phyloP scores from a whole-genome alignment of 2,888 invertebrate genomes.

The Pardosa pseudoannulata region DNA sequence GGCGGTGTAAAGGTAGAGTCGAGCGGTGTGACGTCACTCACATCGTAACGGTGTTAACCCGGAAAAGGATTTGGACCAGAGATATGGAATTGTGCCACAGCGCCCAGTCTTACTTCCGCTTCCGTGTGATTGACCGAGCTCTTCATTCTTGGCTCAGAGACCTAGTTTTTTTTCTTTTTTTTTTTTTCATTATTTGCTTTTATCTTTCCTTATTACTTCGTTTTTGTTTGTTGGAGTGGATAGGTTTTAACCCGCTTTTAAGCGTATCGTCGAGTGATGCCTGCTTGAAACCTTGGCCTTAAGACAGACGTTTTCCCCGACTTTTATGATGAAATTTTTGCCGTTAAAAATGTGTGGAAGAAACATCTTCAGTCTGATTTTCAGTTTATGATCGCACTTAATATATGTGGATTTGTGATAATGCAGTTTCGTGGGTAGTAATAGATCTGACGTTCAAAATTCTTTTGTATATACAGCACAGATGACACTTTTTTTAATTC shows the following conservation, averaged over 20 bases:
- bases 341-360: too few species aligned
- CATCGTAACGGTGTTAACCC: constrained; percentile 69
- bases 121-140: constrained; percentile 72
- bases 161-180: constrained; percentile 65
- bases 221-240: constrained; percentile 32
- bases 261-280: constrained; percentile 21
- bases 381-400: too few species aligned
- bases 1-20: constrained; percentile 39
- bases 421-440: too few species aligned
- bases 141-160: constrained; percentile 69
- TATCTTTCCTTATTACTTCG: constrained; percentile 66
- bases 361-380: too few species aligned
- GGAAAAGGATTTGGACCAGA: constrained; percentile 69
- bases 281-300: constrained; percentile 57
- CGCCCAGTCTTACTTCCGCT: constrained; percentile 60
- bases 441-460: too few species aligned
- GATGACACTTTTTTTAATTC: too few species aligned
- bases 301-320: constrained; percentile 1
- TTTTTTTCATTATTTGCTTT: constrained; percentile 15
- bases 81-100: constrained; percentile 72
- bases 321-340: too few species aligned
- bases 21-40: constrained; percentile 52
- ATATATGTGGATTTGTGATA: too few species aligned
- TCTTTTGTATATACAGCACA: too few species aligned
- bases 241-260: constrained; percentile 51